These are phyloP conservation scores for Diadegma fenestrale DNA, from an alignment of 2,888 invertebrate genomes.

Conservation along the genomic window DNA sequence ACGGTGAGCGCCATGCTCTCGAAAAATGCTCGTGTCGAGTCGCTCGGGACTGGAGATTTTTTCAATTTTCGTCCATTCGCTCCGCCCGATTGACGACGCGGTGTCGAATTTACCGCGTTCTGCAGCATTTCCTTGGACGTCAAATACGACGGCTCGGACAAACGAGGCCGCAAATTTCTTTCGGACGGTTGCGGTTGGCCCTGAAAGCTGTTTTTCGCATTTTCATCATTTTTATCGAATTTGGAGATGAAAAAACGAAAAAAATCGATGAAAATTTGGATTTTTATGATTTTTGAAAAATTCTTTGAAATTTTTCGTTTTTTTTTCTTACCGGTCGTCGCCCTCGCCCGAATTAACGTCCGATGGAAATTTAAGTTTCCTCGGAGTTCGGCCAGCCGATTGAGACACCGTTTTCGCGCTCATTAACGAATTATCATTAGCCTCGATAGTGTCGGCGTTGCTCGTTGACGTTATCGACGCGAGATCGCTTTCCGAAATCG, in stretches of 20 bases:
- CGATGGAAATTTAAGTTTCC: constrained; percentile 50
- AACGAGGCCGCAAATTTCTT: constrained; percentile 56
- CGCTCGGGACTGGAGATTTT: constrained; percentile 70
- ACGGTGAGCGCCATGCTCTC: constrained; percentile 78
- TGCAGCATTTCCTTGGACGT: constrained; percentile 63
- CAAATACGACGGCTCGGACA: constrained; percentile 64
- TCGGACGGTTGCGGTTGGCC: constrained; percentile 40
- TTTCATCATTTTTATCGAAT: background rate
- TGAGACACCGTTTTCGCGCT: constrained; percentile 47
- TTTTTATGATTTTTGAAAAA: too few species aligned
- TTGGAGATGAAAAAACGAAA: background rate
- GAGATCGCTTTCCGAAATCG: constrained; percentile 71
- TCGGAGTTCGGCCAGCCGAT: constrained; percentile 63
- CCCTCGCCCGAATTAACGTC: constrained; percentile 45
- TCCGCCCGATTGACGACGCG: constrained; percentile 66
- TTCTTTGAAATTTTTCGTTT: background rate
- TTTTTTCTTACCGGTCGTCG: constrained; percentile 37
- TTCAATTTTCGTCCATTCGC: constrained; percentile 62
- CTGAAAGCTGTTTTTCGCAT: constrained; percentile 37
- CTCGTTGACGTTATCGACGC: constrained; percentile 55
- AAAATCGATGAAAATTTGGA: too few species aligned
- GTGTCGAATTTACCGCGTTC: constrained; percentile 56
- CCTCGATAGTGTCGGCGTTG: constrained; percentile 58
- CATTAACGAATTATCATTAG: constrained; percentile 32
- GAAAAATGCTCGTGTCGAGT: constrained; percentile 76